Percentiles rank a stretch among this genome's conserved stretches.
phyloP scores from a whole-genome alignment of 2,797 vertebrate genomes.

The Falco cherrug region DNA sequence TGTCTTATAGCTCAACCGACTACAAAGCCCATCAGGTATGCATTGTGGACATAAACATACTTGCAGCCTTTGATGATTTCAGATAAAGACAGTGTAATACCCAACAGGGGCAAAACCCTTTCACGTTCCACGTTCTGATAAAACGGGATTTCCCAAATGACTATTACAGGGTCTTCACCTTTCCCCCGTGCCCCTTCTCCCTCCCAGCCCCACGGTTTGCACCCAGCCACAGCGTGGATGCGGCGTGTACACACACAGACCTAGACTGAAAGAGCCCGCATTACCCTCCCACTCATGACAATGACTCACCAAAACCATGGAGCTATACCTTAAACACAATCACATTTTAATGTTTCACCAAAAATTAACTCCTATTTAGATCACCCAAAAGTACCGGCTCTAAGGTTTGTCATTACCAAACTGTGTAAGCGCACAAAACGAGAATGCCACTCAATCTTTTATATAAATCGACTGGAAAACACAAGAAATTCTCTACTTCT shows the following conservation, averaged over 20 bases:
- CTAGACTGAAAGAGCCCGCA: conserved; percentile 47
- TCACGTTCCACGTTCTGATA: accelerated
- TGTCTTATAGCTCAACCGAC: conserved; percentile 10
- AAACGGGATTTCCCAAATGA: conserved; percentile 26
- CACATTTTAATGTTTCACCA: conserved; percentile 47
- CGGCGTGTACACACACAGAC: background rate
- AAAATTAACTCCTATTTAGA: conserved; percentile 30
- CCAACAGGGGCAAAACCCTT: background rate
- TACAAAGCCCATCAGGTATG: conserved; percentile 52
- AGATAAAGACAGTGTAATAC: background rate
- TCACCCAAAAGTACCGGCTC: conserved; percentile 56
- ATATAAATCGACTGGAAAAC: background rate
- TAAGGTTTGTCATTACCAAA: conserved; percentile 61
- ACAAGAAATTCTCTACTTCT: background rate
- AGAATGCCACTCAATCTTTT: background rate
- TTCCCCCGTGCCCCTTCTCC: background rate
- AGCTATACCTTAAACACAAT: conserved; percentile 66
- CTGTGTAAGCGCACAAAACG: background rate
- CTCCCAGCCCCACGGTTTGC: background rate
- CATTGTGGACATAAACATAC: background rate
- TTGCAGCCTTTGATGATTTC: background rate
- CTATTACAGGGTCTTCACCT: background rate
- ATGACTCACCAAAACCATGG: conserved; percentile 74
- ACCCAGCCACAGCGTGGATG: background rate
- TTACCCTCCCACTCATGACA: conserved; percentile 64